phyloP scores from a whole-genome alignment of 2,888 invertebrate species.

The Lasioglossum calceatum region DNA sequence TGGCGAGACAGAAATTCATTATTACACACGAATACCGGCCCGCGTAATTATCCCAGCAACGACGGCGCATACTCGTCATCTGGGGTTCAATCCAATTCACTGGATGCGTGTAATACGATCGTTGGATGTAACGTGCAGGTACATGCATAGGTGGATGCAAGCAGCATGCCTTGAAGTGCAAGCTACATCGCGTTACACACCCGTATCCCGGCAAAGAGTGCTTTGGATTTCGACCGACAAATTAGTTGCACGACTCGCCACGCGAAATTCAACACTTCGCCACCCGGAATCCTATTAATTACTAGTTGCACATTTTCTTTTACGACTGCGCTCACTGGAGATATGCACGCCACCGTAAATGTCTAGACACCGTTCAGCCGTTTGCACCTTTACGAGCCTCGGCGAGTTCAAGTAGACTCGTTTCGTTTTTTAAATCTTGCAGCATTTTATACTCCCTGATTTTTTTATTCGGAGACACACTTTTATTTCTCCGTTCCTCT shows the following conservation, averaged over 20 bases:
- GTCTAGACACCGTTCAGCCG: too few species aligned
- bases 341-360: too few species aligned
- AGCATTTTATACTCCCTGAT: too few species aligned
- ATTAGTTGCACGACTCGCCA: not conserved
- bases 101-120: constrained; percentile 55
- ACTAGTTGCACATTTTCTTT: constrained; percentile 1
- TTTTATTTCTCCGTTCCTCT: too few species aligned
- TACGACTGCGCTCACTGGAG: not conserved
- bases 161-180: constrained; percentile 14
- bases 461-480: too few species aligned
- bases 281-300: not conserved
- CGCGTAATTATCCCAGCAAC: constrained; percentile 34
- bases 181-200: not conserved
- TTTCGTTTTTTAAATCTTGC: too few species aligned
- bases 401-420: too few species aligned
- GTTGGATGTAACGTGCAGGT: constrained; percentile 27
- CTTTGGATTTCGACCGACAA: constrained; percentile 24
- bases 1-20: constrained; percentile 37
- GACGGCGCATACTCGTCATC: constrained; percentile 40
- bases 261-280: not conserved
- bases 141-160: not conserved
- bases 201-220: constrained; percentile 2
- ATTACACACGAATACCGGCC: constrained; percentile 37
- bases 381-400: too few species aligned
- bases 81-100: constrained; percentile 57